Evolutionary conservation across 2,888 invertebrate genomes (phyloP).

Genomic region (Ichneumoninae sp.): DNA sequence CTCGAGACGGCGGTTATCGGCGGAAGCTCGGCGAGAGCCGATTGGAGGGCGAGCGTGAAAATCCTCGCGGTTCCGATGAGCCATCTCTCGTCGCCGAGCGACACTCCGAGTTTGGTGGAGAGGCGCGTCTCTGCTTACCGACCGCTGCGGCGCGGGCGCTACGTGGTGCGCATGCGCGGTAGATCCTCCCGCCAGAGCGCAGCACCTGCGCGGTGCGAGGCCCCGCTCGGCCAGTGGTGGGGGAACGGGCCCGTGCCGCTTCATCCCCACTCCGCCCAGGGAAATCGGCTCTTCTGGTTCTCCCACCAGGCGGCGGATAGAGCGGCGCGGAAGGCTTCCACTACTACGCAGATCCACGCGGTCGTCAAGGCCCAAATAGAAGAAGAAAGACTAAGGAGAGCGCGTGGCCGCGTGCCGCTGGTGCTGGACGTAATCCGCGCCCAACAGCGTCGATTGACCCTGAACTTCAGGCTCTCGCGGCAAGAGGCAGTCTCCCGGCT

Average conservation of each 20-base stretch:
- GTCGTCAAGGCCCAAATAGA: conserved; percentile 81
- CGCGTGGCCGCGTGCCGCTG: conserved; percentile 61
- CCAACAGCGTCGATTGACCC: conserved; percentile 79
- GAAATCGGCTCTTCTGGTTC: conserved; percentile 18
- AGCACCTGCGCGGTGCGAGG: conserved; percentile 75
- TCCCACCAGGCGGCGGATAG: conserved; percentile 14
- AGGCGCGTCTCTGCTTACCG: conserved; percentile 66
- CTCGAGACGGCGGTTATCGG: conserved; percentile 7
- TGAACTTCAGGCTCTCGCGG: conserved; percentile 80
- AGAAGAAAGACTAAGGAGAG: conserved; percentile 76
- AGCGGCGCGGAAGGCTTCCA: conserved; percentile 23
- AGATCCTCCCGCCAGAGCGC: conserved; percentile 73
- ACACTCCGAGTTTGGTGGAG: conserved; percentile 17
- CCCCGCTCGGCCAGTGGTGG: conserved; percentile 39
- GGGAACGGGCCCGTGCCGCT: conserved; percentile 4
- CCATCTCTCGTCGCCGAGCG: conserved; percentile 58
- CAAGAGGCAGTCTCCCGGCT: conserved; percentile 48
- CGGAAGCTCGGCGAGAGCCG: neutral
- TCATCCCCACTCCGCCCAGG: neutral
- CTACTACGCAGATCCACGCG: conserved; percentile 66
- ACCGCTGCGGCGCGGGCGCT: conserved; percentile 58
- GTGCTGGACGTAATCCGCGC: conserved; percentile 74
- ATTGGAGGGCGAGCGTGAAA: neutral
- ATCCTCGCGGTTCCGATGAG: neutral
- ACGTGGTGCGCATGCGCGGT: conserved; percentile 34